Conservation (phyloP, 2,888 invertebrate species). For the Amblyteles armatorius region DNA sequence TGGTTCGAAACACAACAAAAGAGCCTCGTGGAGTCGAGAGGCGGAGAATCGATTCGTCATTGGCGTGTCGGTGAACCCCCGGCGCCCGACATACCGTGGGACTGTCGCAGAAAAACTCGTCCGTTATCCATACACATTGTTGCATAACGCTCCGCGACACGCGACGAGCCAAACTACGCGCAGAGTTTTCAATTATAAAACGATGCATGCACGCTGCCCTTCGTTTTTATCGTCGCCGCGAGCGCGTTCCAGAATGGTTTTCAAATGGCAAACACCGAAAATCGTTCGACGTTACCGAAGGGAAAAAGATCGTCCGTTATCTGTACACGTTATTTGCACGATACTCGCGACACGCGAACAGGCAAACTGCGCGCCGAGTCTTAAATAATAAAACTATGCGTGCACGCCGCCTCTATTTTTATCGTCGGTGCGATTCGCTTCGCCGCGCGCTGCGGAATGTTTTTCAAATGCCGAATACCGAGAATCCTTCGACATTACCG, state of each 20-base stretch:
- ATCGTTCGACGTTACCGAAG: too few relatives aligned
- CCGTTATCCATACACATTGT: neutral
- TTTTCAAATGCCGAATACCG: too few relatives aligned
- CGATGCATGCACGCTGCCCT: neutral
- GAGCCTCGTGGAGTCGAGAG: slow-evolving; percentile 31
- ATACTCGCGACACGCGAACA: slow-evolving; percentile 9
- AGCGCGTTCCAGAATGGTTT: too few relatives aligned
- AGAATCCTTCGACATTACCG: too few relatives aligned
- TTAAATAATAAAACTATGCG: slow-evolving; percentile 10
- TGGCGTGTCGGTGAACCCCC: slow-evolving; percentile 70
- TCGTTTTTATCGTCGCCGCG: too few relatives aligned
- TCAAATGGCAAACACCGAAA: too few relatives aligned
- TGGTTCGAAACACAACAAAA: slow-evolving; percentile 34
- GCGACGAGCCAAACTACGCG: slow-evolving; percentile 14
- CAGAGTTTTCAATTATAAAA: slow-evolving; percentile 6
- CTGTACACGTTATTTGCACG: neutral
- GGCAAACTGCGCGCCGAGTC: slow-evolving; percentile 2
- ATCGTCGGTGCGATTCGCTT: too few relatives aligned
- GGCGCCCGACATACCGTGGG: slow-evolving; percentile 42
- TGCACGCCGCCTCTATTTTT: neutral
- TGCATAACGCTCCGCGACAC: slow-evolving; percentile 10
- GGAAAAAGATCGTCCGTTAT: slow-evolving; percentile 14
- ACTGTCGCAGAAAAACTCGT: slow-evolving; percentile 21
- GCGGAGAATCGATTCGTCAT: slow-evolving; percentile 68
- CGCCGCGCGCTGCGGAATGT: too few relatives aligned